Evolutionary conservation across 2,888 invertebrate genomes (phyloP), one percentile per base, ranked within the genome.

Genomic region (Lithophane socia): DNA sequence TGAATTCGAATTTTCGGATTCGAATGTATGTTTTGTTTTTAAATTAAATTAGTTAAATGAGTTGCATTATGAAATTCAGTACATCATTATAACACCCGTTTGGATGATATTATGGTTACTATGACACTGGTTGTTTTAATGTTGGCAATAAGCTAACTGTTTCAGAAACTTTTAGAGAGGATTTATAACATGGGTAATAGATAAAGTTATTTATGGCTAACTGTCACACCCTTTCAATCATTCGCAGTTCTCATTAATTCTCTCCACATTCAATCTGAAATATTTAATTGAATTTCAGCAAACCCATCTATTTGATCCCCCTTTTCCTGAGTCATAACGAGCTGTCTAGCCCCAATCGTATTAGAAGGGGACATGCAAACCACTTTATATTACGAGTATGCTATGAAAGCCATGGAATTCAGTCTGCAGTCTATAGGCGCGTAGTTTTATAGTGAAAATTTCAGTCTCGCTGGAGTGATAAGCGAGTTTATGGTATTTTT

Each of bases 361-460:
- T 63, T 54, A 58, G 13, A 54, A 47, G 71, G 72, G 64, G 63
- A 66, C 71, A 83, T 65, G 80, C 77, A 65, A 83, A 69, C 64
- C 65, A 83, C 69, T 83, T 73, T 58, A 74, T n/a, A 69, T 61
- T 73, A 69, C 3, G 9, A 13, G 21, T 49, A n/a, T n/a, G 60
- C 18, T 12, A n/a, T 58, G 47, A 24, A 9, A 68, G 44, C 4
- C 18, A 64, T 49, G 67, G 42, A 58, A 75, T 79, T 82, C 58
- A 37, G 72, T 69, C 64, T 63, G 29, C 58, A 16, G 56, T 58
- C 16, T 29, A 52, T 54, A 21, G n/a, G 24, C 65, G 21, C 16
- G 18, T 44, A n/a, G 12, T 52, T 68, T 60, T 37, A 65, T 63
- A 13, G 16, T 8, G 16, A 58, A 54, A 13, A 52, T 72, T 77